Evolutionary conservation across 2,113 vertebrate genomes (phyloP).

Genomic region (Ahaetulla prasina): DNA sequence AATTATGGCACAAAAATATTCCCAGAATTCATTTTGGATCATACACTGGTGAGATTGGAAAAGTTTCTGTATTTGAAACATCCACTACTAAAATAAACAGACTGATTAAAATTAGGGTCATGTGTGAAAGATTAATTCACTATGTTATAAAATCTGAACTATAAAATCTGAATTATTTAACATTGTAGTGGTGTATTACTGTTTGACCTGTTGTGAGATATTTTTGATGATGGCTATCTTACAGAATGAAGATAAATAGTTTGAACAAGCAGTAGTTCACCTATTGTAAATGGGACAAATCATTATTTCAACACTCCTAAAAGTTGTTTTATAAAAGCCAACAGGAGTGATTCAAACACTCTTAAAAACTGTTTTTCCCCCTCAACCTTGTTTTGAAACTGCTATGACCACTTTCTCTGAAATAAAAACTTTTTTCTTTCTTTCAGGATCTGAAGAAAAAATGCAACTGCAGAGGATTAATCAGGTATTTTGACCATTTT

Average conservation of each 20-base stretch:
- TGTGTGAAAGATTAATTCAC: not conserved
- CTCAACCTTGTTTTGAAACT: not conserved
- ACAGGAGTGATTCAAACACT: not conserved
- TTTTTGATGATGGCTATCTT: not conserved
- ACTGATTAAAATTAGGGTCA: not conserved
- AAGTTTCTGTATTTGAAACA: not conserved
- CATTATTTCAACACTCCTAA: not conserved
- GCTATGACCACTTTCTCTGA: not conserved
- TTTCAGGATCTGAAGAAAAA: constrained; percentile 70
- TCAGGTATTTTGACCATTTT: constrained; percentile 64
- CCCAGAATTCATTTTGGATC: not conserved
- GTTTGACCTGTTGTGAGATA: not conserved
- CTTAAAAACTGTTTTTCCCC: not conserved
- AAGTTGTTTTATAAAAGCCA: not conserved
- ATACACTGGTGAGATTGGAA: not conserved
- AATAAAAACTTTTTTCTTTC: constrained; percentile 41
- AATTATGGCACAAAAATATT: not conserved
- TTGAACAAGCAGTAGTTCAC: not conserved
- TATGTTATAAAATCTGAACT: not conserved
- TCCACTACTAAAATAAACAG: not conserved
- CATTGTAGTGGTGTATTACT: not conserved
- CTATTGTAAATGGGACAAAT: not conserved
- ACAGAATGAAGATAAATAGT: not conserved
- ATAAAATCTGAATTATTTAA: not conserved
- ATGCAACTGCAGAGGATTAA: constrained; percentile 47